Evolutionary conservation across 2,113 vertebrate genomes (phyloP).

Genomic region (Cyanoramphus novaezelandiae): DNA sequence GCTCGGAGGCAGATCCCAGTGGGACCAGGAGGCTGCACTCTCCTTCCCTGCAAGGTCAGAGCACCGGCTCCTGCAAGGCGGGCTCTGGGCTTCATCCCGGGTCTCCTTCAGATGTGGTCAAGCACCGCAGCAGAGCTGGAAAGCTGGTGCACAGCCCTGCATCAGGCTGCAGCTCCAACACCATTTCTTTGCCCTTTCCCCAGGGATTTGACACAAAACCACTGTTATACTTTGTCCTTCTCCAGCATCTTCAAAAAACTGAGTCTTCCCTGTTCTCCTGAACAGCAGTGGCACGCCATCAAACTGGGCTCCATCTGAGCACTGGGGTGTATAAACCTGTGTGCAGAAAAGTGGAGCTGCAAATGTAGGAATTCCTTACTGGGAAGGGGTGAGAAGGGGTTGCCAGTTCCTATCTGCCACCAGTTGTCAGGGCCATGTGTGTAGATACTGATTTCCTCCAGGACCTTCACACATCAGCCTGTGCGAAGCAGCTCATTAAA

Average conservation of each 20-base stretch:
- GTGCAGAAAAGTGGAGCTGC: background rate
- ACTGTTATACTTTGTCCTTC: background rate
- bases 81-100: background rate
- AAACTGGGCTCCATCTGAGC: background rate
- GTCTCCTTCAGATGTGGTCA: background rate
- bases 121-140: background rate
- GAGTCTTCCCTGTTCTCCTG: background rate
- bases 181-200: background rate
- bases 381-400: background rate
- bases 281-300: background rate
- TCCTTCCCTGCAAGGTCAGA: background rate
- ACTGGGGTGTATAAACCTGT: background rate
- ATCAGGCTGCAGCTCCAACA: background rate
- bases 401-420: background rate
- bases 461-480: constrained; percentile 14
- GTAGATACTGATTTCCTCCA: constrained; percentile 20
- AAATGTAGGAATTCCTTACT: background rate
- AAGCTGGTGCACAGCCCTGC: background rate
- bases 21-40: background rate
- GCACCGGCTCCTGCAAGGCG: background rate
- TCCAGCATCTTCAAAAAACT: background rate
- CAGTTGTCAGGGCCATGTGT: background rate
- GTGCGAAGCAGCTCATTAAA: constrained; percentile 49
- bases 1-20: background rate
- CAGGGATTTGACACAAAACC: background rate